Base-by-base conservation (phyloP, 2,797 vertebrate species). In the Neomorphus geoffroyi region DNA sequence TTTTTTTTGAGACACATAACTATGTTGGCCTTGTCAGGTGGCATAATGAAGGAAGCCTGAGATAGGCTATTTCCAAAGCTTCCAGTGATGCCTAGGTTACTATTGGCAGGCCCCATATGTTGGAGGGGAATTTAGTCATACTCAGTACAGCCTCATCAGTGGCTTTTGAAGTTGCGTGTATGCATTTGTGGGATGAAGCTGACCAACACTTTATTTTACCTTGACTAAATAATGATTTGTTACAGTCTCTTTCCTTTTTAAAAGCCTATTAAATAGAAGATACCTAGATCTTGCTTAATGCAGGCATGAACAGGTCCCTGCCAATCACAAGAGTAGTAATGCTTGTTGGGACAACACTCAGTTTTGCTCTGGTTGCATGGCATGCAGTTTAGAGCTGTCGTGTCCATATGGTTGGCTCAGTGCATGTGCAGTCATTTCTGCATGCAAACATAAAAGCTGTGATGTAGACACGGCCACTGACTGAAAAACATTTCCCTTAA, bases 111-210 rank as follows among this genome's bases (percentile, higher is more conserved):
- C 48, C 12, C 66, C 0, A 3, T 24, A 15, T 27, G 17, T 26
- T 64, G 33, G 16, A 77, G 35, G 12, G n/a, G 53, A n/a, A n/a
- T 41, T 80, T 4, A 35, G 24, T 54, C 41, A 5, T 24, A 22
- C 5, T 5, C 51, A 53, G 14, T 26, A 13, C 13, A 58, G 26
- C 41, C 39, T 45, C 4, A 0, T 6, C 1, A 1, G 1, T 14
- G 24, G n/a, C 37, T 30, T 15, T n/a, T 37, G 66, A 41, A 85
- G 46, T 19, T 41, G 35, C n/a, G 3, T 39, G 4, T 23, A 9
- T 23, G 11, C 17, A 11, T 58, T 56, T 62, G 33, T 19, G 32
- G 37, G 45, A 22, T 41, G 56, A 64, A 77, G 65, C 30, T 54
- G 65, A 50, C 39, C 19, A 45, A 46, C 18, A 5, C 9, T 35